A percentile compares a stretch with the other conserved stretches of the same genome.
These are phyloP conservation scores for Hippocampus zosterae DNA, from an alignment of 2,113 vertebrate species.

Conservation along the genomic window DNA sequence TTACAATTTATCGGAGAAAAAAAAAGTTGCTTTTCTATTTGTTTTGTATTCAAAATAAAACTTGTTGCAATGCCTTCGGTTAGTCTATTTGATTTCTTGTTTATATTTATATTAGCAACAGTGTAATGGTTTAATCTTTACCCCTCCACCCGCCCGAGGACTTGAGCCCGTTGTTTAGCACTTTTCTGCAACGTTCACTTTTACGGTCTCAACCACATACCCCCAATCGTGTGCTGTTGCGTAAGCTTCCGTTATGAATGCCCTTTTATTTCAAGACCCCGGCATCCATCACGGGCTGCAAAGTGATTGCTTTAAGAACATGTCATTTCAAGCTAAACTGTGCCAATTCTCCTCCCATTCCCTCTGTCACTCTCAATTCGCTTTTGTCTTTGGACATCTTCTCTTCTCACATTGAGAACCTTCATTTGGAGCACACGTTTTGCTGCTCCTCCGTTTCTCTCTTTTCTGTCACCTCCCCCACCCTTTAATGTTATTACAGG, in stretches of 20 bases:
- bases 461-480: conserved; percentile 7
- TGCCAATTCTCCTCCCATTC: conserved; percentile 2
- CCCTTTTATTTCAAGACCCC: conserved; percentile 20
- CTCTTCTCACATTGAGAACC: conserved; percentile 15
- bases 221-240: neutral
- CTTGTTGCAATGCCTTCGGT: too few species aligned
- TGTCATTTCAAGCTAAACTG: conserved; percentile 13
- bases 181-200: neutral
- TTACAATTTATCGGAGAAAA: too few species aligned
- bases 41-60: too few species aligned
- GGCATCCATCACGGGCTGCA: conserved; percentile 12
- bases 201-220: neutral
- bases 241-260: conserved; percentile 29
- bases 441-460: conserved; percentile 5
- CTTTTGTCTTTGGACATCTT: conserved; percentile 4
- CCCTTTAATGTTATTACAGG: conserved; percentile 39
- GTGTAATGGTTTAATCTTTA: too few species aligned
- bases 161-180: neutral
- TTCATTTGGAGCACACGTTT: neutral
- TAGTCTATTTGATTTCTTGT: too few species aligned
- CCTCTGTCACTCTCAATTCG: conserved; percentile 23
- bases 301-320: conserved; percentile 13
- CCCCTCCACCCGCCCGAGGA: too few species aligned
- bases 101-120: too few species aligned
- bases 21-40: too few species aligned